Percentiles rank a stretch among this genome's conserved stretches.
These are phyloP conservation scores for Planiliza haematocheilus DNA, from an alignment of 2,113 vertebrate species.

Conservation along the genomic window DNA sequence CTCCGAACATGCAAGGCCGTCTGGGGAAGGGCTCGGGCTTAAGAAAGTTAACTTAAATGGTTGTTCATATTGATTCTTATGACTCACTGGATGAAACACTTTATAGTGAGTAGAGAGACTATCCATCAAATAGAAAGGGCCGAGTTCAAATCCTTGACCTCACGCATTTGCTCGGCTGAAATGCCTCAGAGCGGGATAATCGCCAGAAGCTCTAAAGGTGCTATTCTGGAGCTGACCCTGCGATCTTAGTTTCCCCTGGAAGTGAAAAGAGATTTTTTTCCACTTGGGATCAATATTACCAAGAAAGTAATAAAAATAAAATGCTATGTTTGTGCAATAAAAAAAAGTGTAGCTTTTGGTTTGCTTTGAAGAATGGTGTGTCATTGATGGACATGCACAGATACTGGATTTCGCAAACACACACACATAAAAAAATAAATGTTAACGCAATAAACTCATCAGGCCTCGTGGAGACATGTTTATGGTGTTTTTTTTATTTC, in stretches of 20 bases:
- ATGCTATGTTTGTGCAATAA: constrained; percentile 14
- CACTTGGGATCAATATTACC: constrained; percentile 44
- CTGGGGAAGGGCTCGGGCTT: neutral
- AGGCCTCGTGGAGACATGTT: constrained; percentile 30
- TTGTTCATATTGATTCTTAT: constrained; percentile 34
- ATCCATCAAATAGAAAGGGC: constrained; percentile 37
- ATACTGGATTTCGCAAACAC: constrained; percentile 9
- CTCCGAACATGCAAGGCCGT: constrained; percentile 5
- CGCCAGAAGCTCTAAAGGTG: constrained; percentile 46
- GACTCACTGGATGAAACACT: constrained; percentile 22
- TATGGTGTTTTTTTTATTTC: constrained; percentile 17
- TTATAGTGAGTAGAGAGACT: constrained; percentile 23
- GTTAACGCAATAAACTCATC: neutral
- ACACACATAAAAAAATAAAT: constrained; percentile 6
- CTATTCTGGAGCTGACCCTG: constrained; percentile 45
- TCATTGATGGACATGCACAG: constrained; percentile 2
- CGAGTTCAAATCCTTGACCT: constrained; percentile 50
- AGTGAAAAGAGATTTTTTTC: constrained; percentile 35
- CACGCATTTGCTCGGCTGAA: constrained; percentile 35
- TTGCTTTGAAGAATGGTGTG: neutral
- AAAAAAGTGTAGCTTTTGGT: constrained; percentile 4
- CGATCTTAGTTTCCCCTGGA: constrained; percentile 9
- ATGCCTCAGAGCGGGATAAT: constrained; percentile 43
- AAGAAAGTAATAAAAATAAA: too few relatives aligned
- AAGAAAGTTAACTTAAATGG: constrained; percentile 32